Evolutionary conservation across 2,797 vertebrate species (phyloP).

Genomic region (Austrolebias charrua): DNA sequence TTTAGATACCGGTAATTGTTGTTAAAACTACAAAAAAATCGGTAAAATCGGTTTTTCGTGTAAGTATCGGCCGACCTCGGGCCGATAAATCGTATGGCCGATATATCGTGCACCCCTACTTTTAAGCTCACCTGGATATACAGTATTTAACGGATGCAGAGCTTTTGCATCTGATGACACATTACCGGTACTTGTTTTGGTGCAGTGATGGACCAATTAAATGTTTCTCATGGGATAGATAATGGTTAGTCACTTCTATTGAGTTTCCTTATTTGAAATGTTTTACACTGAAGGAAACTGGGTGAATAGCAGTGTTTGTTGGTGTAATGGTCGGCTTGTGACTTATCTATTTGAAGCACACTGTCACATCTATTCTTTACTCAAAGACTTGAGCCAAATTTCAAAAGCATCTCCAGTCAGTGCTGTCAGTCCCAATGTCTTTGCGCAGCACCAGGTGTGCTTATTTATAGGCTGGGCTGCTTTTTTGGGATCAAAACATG

Average conservation of each 20-base stretch:
- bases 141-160: constrained; percentile 14
- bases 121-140: background rate
- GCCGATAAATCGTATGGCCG: too few relatives aligned
- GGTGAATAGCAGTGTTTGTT: constrained; percentile 25
- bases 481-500: constrained; percentile 62
- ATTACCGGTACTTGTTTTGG: background rate
- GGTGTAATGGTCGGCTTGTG: constrained; percentile 24
- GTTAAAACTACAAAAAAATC: too few relatives aligned
- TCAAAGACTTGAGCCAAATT: constrained; percentile 41
- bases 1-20: too few relatives aligned
- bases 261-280: constrained; percentile 24
- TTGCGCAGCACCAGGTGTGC: constrained; percentile 42
- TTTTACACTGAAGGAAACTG: constrained; percentile 7
- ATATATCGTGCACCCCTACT: too few relatives aligned
- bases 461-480: constrained; percentile 67
- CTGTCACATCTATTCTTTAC: constrained; percentile 35
- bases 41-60: too few relatives aligned
- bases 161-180: background rate
- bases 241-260: constrained; percentile 11
- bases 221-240: background rate
- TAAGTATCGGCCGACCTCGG: too few relatives aligned
- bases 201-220: constrained; percentile 13
- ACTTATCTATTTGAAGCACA: constrained; percentile 19
- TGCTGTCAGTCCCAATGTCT: constrained; percentile 40
- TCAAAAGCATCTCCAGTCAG: constrained; percentile 40